Evolutionary conservation across 2,888 invertebrate species (phyloP).

Genomic region (Lithosia quadra): DNA sequence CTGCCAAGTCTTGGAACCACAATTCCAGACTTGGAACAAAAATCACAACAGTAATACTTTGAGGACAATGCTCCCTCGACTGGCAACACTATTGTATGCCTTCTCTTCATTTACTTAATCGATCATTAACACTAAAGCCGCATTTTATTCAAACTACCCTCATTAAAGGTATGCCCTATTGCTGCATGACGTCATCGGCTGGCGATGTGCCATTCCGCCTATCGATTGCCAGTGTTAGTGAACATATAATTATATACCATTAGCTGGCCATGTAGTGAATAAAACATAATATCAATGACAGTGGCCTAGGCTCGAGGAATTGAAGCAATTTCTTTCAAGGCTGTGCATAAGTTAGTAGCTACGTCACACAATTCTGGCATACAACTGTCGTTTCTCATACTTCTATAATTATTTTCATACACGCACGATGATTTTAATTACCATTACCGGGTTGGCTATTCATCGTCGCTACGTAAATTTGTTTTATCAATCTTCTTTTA

Average conservation of each 20-base stretch:
- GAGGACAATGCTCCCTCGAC: not conserved
- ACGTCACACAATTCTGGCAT: not conserved
- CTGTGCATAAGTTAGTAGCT: slow-evolving; percentile 30
- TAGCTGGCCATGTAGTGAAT: not conserved
- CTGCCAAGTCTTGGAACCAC: not conserved
- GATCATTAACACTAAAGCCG: not conserved
- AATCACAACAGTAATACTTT: not conserved
- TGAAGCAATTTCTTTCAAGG: slow-evolving; percentile 9
- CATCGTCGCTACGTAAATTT: not conserved
- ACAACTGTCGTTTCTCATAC: not conserved
- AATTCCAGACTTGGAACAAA: not conserved
- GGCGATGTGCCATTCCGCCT: slow-evolving; percentile 4
- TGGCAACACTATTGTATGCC: not conserved
- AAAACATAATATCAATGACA: slow-evolving; percentile 15
- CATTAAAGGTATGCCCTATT: slow-evolving; percentile 7
- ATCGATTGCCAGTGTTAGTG: slow-evolving; percentile 9
- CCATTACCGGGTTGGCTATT: not conserved
- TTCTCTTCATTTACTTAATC: not conserved
- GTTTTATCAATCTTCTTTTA: not conserved
- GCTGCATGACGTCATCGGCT: not conserved
- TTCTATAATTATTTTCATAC: not conserved
- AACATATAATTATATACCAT: slow-evolving; percentile 3
- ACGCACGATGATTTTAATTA: too few species aligned
- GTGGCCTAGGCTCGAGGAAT: not conserved
- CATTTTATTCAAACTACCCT: slow-evolving; percentile 9